These are phyloP conservation scores for Alouatta palliata DNA, from an alignment of 2,113 vertebrate species.

Conservation along the genomic window DNA sequence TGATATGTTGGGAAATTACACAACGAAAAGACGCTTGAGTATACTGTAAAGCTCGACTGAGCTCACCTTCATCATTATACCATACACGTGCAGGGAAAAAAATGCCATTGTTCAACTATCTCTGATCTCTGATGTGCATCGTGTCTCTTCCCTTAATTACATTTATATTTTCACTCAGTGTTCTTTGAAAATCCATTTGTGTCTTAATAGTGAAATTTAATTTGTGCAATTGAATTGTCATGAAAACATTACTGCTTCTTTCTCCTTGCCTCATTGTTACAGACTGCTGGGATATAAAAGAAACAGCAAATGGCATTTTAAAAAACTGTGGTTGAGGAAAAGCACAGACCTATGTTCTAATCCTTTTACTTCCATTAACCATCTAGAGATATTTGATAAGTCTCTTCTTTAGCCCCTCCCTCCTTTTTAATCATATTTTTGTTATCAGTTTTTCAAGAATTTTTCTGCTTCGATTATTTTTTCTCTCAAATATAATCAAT, in stretches of 20 bases:
- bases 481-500: background rate
- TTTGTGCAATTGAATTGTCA: background rate
- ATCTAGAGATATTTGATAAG: background rate
- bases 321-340: background rate
- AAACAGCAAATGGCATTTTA: background rate
- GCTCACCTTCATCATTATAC: background rate
- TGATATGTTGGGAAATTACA: background rate
- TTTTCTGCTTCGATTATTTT: background rate
- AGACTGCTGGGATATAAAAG: background rate
- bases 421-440: background rate
- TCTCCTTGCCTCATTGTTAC: background rate
- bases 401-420: background rate
- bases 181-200: conserved; percentile 28
- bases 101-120: background rate
- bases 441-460: background rate
- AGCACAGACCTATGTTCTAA: background rate
- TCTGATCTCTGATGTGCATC: background rate
- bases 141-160: background rate
- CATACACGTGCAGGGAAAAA: background rate
- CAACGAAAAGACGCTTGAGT: background rate
- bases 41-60: background rate
- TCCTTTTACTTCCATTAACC: background rate
- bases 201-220: conserved; percentile 26
- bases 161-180: conserved; percentile 19
- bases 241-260: background rate